Conservation (phyloP, 1,140 invertebrate genomes). For the Listronotus oregonensis region DNA sequence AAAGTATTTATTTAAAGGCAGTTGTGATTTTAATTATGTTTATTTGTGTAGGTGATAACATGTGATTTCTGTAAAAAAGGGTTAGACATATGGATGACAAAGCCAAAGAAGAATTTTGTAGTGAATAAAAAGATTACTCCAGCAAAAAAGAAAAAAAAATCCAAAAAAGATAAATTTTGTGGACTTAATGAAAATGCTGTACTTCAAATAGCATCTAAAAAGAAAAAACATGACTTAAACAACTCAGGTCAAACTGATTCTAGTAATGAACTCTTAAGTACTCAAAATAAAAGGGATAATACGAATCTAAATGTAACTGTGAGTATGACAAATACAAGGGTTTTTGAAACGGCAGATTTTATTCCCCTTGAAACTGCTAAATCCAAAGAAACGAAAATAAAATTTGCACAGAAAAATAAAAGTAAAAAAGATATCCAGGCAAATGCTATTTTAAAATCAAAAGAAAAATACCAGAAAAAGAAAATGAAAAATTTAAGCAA, state of each 20-base stretch:
- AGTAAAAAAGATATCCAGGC: background rate
- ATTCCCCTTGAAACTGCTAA: slow-evolving; percentile 1
- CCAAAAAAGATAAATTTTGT: slow-evolving; percentile 23
- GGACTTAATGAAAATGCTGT: slow-evolving; percentile 22
- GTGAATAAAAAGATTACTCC: background rate
- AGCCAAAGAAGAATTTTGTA: background rate
- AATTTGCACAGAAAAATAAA: slow-evolving; percentile 5
- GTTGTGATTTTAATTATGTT: background rate
- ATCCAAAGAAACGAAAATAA: slow-evolving; percentile 6
- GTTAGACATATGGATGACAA: slow-evolving; percentile 1
- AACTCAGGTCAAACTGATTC: background rate
- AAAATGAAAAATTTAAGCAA: slow-evolving; percentile 9
- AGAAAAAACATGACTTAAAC: background rate
- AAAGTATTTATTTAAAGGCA: background rate
- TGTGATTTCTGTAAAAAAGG: slow-evolving; percentile 8
- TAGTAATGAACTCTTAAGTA: background rate
- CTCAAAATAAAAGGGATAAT: background rate
- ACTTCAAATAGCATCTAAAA: slow-evolving; percentile 6
- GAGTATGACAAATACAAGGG: slow-evolving; percentile 14
- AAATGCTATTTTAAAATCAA: background rate
- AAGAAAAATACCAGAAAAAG: slow-evolving; percentile 10
- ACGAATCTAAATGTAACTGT: background rate
- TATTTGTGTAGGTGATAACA: slow-evolving; percentile 2
- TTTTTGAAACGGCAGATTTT: slow-evolving; percentile 3
- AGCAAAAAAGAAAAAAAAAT: slow-evolving; percentile 18